These are phyloP conservation scores for Sardina pilchardus DNA, from an alignment of 2,113 vertebrate species.

Conservation along the genomic window DNA sequence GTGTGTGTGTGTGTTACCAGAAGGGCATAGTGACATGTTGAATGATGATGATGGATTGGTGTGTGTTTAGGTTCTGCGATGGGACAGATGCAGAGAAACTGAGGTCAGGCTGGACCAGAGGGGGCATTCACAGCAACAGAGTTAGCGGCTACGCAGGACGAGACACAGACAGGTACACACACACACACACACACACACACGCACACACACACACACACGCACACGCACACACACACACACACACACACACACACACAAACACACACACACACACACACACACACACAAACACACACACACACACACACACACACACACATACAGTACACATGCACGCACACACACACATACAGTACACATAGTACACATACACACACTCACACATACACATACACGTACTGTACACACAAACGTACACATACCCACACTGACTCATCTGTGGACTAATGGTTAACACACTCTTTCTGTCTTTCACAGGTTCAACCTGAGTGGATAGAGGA, in stretches of 20 bases:
- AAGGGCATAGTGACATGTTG: no score
- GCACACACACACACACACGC: not conserved
- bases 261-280: slow-evolving; percentile 29
- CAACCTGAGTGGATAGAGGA: slow-evolving; percentile 40
- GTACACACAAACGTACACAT: no score
- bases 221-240: not conserved
- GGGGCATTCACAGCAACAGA: slow-evolving; percentile 37
- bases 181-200: not conserved
- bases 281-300: slow-evolving; percentile 32
- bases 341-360: no score
- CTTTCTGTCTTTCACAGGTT: slow-evolving; percentile 44
- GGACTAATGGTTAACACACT: no score
- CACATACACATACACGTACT: no score
- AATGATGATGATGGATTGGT: not conserved
- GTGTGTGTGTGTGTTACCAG: not conserved
- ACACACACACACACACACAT: not conserved
- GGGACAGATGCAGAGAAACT: not conserved
- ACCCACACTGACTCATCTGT: no score
- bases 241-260: not conserved
- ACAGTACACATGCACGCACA: not conserved
- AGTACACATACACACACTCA: no score
- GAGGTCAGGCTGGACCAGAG: not conserved
- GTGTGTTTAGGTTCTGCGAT: slow-evolving; percentile 46
- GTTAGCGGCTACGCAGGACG: slow-evolving; percentile 38
- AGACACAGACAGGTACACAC: slow-evolving; percentile 52